These are phyloP conservation scores for Drosophila differens DNA, from an alignment of 2,888 invertebrate genomes.

Conservation along the genomic window DNA sequence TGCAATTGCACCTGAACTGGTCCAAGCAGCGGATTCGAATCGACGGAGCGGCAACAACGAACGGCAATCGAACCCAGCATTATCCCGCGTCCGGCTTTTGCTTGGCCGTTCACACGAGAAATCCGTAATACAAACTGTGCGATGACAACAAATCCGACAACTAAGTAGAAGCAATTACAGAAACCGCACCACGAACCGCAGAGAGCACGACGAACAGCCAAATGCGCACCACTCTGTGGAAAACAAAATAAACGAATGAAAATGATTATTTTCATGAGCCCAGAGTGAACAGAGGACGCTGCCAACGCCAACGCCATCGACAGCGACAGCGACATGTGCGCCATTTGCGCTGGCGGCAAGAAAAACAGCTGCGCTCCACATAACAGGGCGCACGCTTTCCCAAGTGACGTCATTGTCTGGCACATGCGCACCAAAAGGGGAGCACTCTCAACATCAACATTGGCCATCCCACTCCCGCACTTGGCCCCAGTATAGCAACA, in stretches of 20 bases:
- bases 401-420: slow-evolving; percentile 68
- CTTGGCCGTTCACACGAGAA: slow-evolving; percentile 57
- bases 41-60: slow-evolving; percentile 8
- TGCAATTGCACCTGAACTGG: slow-evolving; percentile 19
- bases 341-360: slow-evolving; percentile 32
- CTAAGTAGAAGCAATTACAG: slow-evolving; percentile 10
- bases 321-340: slow-evolving; percentile 55
- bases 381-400: slow-evolving; percentile 57
- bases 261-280: slow-evolving; percentile 50
- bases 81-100: slow-evolving; percentile 19
- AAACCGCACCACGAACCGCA: slow-evolving; percentile 16
- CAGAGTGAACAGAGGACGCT: slow-evolving; percentile 8
- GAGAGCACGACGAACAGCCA: slow-evolving; percentile 10
- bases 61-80: slow-evolving; percentile 46
- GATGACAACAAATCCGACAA: slow-evolving; percentile 24
- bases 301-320: slow-evolving; percentile 16
- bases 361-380: slow-evolving; percentile 65
- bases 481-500: slow-evolving; percentile 30
- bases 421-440: slow-evolving; percentile 62
- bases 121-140: slow-evolving; percentile 48
- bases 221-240: slow-evolving; percentile 45
- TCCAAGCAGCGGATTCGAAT: slow-evolving; percentile 17
- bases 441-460: slow-evolving; percentile 19
- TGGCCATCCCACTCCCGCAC: slow-evolving; percentile 26
- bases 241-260: slow-evolving; percentile 69